Base-by-base conservation (phyloP, 1,140 invertebrate genomes). In the Eriocheir sinensis region DNA sequence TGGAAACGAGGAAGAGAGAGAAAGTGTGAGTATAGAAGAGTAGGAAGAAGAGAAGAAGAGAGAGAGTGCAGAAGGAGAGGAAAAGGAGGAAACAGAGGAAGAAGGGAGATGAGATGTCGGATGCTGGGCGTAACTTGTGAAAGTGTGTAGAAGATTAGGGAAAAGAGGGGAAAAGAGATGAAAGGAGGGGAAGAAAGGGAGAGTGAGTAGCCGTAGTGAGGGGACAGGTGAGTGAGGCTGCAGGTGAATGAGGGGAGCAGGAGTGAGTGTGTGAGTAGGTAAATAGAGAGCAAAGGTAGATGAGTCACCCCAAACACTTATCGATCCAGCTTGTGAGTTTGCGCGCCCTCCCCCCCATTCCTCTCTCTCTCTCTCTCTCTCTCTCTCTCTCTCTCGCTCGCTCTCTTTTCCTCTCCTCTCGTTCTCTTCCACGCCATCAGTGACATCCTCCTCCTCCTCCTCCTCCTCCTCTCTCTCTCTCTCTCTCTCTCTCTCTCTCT, bases 341-440 rank as follows among this genome's bases (percentile, higher is more conserved):
- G 60, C 60, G 60, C 60, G n/a, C 60, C 60, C 60, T 72, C 60
- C 60, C 27, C 60, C 60, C 60, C 21, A 21, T n/a, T 72, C n/a
- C 60, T 72, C 60, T 72, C 60, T 60, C 53, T 60, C 53, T 60
- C 53, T 27, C 53, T 60, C 53, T 60, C 53, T 60, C 53, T 60
- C 53, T 60, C 53, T 60, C 53, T 60, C 53, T 72, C 85, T 86
- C 41, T 86, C 85, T 86, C 41, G 27, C 85, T 86, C 41, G 21
- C 85, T 86, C 36, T 44, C 85, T 86, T 86, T 32, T n/a, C 21
- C 85, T 86, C 36, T 32, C 30, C 21, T 86, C 41, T 44, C 41
- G 32, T 32, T 44, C 36, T 83, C 80, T 48, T 8, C 15, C 15
- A 4, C 44, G 4, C 44, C 80, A 32, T 8, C 80, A 9, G 9